Base-by-base conservation (phyloP, 2,797 vertebrate species). In the Darevskia nairensis region DNA sequence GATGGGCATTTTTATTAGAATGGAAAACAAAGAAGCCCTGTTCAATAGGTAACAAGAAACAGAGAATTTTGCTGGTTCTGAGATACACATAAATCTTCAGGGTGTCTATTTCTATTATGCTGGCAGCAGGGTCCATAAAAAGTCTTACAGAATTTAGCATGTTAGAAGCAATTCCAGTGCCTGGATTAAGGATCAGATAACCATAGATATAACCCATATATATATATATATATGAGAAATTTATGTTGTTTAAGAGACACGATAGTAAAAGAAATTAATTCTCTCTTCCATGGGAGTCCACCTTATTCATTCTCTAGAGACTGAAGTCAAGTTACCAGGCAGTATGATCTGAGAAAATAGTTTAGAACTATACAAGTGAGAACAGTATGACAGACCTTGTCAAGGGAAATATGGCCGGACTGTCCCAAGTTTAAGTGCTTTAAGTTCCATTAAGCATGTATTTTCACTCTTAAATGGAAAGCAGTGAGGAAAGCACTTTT, bases 51-150 rank as follows among this genome's bases (percentile, higher is more conserved):
- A 50, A 74, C 55, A 27, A 6, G 6, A 59, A 55, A 71, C 21
- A 61, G 23, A 89, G 46, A 61, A 23, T 75, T 89, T 91, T 79
- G 87, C 86, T 3, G 1, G 68, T 68, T 69, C 80, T 81, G 59
- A 39, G 15, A 89, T 0, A 89, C 90, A 91, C 81, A 50, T 8
- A 86, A 91, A 75, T 92, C 88, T 86, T 84, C 21, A 39, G 79
- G 35, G 85, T 82, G 55, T 80, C 64, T 86, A 87, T 27, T 76
- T 86, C 61, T 66, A 21, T 88, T 35, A 80, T 66, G 66, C 27
- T 86, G 72, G 66, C 80, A 85, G 0, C 75, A 61, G 76, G 86
- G 19, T 50, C 59, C 91, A 86, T 27, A 35, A 82, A 78, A 86
- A 64, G 8, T 15, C 50, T 83, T 81, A 69, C 8, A 23, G 15